Conservation (phyloP, 2,797 vertebrate genomes). For the Sandelia bainsii region DNA sequence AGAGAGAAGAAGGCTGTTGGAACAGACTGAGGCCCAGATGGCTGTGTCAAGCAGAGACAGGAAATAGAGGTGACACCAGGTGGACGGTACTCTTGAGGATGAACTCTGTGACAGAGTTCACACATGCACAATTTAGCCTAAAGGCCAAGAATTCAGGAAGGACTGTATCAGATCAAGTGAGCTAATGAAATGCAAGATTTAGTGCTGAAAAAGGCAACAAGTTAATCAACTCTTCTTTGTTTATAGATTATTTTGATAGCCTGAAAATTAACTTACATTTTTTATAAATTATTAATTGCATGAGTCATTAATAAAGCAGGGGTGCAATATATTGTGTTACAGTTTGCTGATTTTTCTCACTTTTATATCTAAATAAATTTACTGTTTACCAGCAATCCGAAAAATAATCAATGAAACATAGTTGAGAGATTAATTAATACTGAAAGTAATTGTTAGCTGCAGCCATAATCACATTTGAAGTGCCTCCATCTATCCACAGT, state of each 20-base stretch:
- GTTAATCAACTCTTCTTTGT: not conserved
- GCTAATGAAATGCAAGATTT: constrained; percentile 14
- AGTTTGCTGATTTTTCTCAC: not conserved
- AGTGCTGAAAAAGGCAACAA: not conserved
- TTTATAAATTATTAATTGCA: not conserved
- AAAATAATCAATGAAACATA: not conserved
- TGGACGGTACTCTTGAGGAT: constrained; percentile 65
- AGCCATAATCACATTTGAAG: constrained; percentile 19
- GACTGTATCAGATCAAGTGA: constrained; percentile 22
- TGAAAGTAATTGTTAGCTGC: not conserved
- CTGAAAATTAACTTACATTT: not conserved
- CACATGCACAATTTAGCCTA: constrained; percentile 14
- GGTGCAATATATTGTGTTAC: not conserved
- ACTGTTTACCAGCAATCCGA: not conserved
- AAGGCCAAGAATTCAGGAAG: constrained; percentile 16
- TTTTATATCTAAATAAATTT: too few species aligned
- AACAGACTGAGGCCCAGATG: constrained; percentile 86
- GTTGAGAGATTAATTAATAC: not conserved
- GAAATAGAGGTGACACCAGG: constrained; percentile 80
- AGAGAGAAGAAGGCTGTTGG: constrained; percentile 57
- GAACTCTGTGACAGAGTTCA: constrained; percentile 20
- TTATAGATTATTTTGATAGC: not conserved
- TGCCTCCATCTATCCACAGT: not conserved
- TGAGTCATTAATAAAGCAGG: not conserved
- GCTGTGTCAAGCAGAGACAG: constrained; percentile 75